phyloP scores from a whole-genome alignment of 1,140 invertebrate species.

The Drosophila arawakana region DNA sequence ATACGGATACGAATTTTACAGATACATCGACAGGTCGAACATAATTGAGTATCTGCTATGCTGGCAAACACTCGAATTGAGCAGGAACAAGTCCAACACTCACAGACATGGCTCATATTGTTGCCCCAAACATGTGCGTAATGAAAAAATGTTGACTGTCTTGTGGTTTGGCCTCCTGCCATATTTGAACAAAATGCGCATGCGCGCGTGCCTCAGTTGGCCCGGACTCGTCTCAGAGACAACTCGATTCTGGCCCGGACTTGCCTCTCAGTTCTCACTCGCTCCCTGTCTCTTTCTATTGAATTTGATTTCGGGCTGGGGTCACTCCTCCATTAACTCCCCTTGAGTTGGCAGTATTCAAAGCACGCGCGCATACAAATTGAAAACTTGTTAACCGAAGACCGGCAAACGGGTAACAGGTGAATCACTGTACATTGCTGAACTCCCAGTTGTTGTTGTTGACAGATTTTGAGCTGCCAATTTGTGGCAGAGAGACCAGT shows the following conservation, averaged over 20 bases:
- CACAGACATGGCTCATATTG: slow-evolving; percentile 20
- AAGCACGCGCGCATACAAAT: slow-evolving; percentile 82
- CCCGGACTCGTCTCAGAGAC: slow-evolving; percentile 45
- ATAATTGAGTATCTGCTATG: slow-evolving; percentile 50
- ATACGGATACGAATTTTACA: background rate
- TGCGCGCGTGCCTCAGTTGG: slow-evolving; percentile 65
- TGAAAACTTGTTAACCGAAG: slow-evolving; percentile 78
- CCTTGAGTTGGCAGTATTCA: slow-evolving; percentile 57
- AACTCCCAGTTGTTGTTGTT: slow-evolving; percentile 36
- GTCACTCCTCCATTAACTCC: slow-evolving; percentile 32
- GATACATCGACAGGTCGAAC: slow-evolving; percentile 5
- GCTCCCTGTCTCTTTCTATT: background rate
- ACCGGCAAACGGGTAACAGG: slow-evolving; percentile 59
- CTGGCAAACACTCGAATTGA: slow-evolving; percentile 33
- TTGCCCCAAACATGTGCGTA: slow-evolving; percentile 39
- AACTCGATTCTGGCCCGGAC: slow-evolving; percentile 6
- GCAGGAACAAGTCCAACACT: slow-evolving; percentile 26
- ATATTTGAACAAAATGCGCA: slow-evolving; percentile 60
- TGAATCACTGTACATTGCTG: slow-evolving; percentile 43
- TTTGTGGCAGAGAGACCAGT: slow-evolving; percentile 44
- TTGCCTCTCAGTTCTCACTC: background rate
- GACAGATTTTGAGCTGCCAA: slow-evolving; percentile 77
- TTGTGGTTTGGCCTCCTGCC: slow-evolving; percentile 60
- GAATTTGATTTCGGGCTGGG: slow-evolving; percentile 30
- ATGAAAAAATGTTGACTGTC: slow-evolving; percentile 37